Evolutionary conservation across 2,113 vertebrate species (phyloP).

Genomic region (Eulemur macaco): DNA sequence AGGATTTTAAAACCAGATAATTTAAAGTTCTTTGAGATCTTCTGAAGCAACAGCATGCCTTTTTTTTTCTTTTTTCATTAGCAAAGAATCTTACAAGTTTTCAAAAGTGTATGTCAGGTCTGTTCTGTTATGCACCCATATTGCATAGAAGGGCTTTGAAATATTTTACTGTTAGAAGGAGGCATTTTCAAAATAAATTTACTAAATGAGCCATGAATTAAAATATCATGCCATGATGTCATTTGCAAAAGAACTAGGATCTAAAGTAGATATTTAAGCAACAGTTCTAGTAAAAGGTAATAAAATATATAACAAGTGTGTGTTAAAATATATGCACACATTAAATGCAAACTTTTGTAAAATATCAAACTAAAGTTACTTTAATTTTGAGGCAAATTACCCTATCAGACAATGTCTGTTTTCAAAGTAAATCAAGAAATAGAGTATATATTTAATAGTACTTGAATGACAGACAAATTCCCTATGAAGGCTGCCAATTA

Average conservation of each 20-base stretch:
- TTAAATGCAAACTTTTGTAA: background rate
- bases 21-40: conserved; percentile 50
- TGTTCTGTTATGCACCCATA: background rate
- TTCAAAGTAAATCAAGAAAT: conserved; percentile 55
- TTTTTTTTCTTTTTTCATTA: conserved; percentile 38
- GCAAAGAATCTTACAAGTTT: background rate
- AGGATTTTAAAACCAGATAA: conserved; percentile 54
- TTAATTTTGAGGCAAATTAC: conserved; percentile 29
- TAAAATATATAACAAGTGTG: background rate
- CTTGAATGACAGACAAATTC: conserved; percentile 52
- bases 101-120: background rate
- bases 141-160: conserved; percentile 19
- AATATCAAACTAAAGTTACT: conserved; percentile 10
- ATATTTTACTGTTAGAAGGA: conserved; percentile 45
- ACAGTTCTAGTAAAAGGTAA: background rate
- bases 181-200: conserved; percentile 16
- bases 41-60: background rate
- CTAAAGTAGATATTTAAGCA: conserved; percentile 37
- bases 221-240: background rate
- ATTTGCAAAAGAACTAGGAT: background rate
- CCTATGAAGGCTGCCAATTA: conserved; percentile 61
- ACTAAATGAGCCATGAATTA: conserved; percentile 45
- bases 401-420: background rate
- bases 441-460: background rate
- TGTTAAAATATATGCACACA: conserved; percentile 1